Conservation (phyloP, 2,888 invertebrate genomes). For the Cotesia congregata region DNA sequence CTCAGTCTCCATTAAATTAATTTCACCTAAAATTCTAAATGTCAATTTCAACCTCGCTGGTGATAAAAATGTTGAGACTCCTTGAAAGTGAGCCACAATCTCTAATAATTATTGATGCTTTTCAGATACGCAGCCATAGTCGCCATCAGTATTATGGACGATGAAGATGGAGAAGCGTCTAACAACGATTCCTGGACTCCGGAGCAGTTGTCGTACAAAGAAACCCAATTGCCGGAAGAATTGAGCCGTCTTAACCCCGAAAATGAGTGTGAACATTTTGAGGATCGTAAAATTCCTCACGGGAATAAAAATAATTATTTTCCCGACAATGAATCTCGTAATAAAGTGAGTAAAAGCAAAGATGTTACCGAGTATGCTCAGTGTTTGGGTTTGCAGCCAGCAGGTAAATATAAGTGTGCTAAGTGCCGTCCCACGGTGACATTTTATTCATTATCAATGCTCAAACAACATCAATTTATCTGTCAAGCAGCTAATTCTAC, state of each 20-base stretch:
- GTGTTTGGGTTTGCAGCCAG: conserved; percentile 77
- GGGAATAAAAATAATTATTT: conserved; percentile 60
- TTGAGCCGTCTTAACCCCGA: conserved; percentile 46
- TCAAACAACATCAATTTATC: conserved; percentile 76
- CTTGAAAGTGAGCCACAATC: neutral
- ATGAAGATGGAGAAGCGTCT: conserved; percentile 66
- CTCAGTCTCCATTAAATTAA: too few species aligned
- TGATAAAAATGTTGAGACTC: neutral
- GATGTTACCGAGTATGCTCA: conserved; percentile 77
- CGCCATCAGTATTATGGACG: conserved; percentile 64
- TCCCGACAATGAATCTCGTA: conserved; percentile 49
- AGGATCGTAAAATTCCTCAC: conserved; percentile 42
- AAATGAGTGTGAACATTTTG: conserved; percentile 34
- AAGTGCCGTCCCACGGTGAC: conserved; percentile 79
- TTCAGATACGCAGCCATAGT: conserved; percentile 34
- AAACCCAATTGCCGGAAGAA: conserved; percentile 44
- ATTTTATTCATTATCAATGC: conserved; percentile 77
- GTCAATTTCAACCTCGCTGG: neutral
- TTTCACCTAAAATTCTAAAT: neutral
- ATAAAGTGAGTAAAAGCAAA: conserved; percentile 47
- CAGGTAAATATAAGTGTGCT: conserved; percentile 73
- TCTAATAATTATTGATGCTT: neutral
- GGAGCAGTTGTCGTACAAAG: conserved; percentile 19
- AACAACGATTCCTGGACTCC: conserved; percentile 58
- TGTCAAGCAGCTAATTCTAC: conserved; percentile 53